Conservation (phyloP, 1,140 invertebrate genomes). For the Neodiprion virginianus region DNA sequence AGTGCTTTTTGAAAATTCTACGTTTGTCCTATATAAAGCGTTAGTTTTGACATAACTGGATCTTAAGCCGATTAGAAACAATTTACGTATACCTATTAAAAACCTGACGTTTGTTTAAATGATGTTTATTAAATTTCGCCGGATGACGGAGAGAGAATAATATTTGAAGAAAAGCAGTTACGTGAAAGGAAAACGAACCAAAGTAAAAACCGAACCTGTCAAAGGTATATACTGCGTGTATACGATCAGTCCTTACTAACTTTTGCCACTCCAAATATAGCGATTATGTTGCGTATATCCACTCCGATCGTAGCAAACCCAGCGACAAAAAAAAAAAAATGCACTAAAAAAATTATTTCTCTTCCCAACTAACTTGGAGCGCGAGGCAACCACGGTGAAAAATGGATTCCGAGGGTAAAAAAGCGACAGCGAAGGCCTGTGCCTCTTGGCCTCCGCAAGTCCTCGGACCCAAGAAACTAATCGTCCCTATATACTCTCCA, state of each 20-base stretch:
- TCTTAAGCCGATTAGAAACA: background rate
- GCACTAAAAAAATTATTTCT: too few species aligned
- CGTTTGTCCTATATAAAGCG: background rate
- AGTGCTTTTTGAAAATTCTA: background rate
- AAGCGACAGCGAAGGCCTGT: constrained; percentile 6
- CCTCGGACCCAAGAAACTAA: background rate
- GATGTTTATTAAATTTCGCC: constrained; percentile 30
- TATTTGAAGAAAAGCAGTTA: background rate
- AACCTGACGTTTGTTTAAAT: constrained; percentile 20
- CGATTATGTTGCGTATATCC: background rate
- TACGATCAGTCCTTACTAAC: background rate
- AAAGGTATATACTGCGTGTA: background rate
- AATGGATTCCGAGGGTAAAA: background rate
- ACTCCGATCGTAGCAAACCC: background rate
- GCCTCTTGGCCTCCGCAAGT: constrained; percentile 3
- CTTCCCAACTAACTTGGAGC: background rate
- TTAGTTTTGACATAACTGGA: background rate
- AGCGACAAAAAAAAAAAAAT: too few species aligned
- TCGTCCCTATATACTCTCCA: background rate
- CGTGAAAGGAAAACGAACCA: background rate
- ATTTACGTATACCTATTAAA: background rate
- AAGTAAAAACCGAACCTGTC: background rate
- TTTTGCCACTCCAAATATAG: background rate
- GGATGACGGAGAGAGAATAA: background rate
- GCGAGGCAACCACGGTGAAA: constrained; percentile 1